Conservation (phyloP, 2,113 vertebrate species). For the Ellobius talpinus region DNA sequence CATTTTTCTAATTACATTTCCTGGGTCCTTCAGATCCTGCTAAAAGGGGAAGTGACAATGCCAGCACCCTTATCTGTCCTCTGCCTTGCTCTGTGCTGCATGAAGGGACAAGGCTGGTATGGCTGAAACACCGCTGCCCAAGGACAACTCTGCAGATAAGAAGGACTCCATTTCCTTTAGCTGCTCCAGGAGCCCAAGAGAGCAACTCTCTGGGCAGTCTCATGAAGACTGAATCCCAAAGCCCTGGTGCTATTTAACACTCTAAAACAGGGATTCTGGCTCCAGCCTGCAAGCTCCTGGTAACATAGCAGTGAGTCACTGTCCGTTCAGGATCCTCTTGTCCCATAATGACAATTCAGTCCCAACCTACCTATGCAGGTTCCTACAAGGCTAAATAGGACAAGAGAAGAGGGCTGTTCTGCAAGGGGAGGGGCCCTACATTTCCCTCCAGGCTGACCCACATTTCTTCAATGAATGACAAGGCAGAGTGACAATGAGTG, state of each 20-base stretch:
- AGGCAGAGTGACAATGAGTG: background rate
- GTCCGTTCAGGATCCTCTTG: background rate
- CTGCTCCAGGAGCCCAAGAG: background rate
- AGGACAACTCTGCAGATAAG: background rate
- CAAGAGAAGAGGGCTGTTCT: background rate
- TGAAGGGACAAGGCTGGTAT: background rate
- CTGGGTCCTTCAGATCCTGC: background rate
- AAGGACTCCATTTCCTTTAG: background rate
- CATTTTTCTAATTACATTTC: constrained; percentile 36
- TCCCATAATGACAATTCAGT: too few relatives aligned
- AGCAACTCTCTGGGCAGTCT: background rate
- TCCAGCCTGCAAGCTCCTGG: background rate
- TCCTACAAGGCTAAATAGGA: background rate
- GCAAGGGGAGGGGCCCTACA: background rate
- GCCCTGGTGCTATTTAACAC: background rate
- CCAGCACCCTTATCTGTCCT: background rate
- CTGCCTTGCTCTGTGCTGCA: background rate
- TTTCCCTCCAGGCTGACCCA: background rate
- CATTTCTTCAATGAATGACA: background rate
- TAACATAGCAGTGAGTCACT: background rate
- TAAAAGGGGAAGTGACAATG: background rate
- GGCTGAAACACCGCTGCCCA: background rate
- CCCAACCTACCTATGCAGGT: background rate
- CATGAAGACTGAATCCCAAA: background rate
- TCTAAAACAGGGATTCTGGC: background rate